Evolutionary conservation across 2,888 invertebrate species (phyloP), one percentile per base, ranked within the genome.

Genomic region (Creontiades dilutus): DNA sequence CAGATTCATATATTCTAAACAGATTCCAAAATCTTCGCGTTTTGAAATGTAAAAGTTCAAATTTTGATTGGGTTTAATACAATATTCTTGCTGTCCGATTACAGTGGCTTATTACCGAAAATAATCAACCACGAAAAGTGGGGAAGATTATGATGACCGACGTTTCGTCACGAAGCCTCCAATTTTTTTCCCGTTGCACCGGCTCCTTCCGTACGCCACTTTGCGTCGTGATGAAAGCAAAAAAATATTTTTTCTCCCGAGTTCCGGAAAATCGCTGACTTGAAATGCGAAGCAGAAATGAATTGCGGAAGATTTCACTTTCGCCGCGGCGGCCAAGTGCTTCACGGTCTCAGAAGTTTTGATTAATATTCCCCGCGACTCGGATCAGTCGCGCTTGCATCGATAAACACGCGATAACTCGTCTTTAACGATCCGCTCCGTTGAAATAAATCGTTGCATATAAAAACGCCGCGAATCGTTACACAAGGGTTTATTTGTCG

Each of bases 171-270:
- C 16, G 16, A 52, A 2, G 11, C 52, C 52, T 12, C 11, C 52
- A 52, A 14, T 52, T 52, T 16, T n/a, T n/a, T 52, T 4, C n/a
- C 61, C 61, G 9, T 19, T n/a, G 61, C 61, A n/a, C n/a, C 61
- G 61, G 3, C 14, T 19, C 0, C 61, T 61, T 61, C 61, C 61
- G 16, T 61, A 11, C 61, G 16, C 52, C 52, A 16, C 16, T 52
- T 52, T 52, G 52, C 16, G n/a, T 61, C n/a, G 61, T 61, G 61
- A 61, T 19, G 61, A n/a, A 19, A 19, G 61, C 61, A 61, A 52
- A 19, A n/a, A n/a, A n/a, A n/a, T n/a, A n/a, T n/a, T 61, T 61
- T 61, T n/a, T 61, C 2, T 61, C 19, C 9, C n/a, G 19, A 61
- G 19, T 61, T 61, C 61, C 61, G 61, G 61, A 61, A 61, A 61